Conservation (phyloP, 1,140 invertebrate species). For the Stegodyphus dumicola region DNA sequence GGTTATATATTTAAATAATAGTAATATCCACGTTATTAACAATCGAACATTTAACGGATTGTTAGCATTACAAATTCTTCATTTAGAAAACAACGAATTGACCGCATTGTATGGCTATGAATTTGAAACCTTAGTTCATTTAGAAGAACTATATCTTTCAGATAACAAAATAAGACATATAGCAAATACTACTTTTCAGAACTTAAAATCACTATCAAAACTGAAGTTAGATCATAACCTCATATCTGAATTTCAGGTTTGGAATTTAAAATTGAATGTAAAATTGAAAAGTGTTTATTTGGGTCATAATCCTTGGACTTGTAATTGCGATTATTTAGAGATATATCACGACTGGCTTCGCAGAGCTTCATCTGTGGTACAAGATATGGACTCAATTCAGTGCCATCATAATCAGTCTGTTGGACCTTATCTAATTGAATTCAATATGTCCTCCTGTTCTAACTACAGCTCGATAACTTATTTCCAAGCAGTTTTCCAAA, state of each 20-base stretch:
- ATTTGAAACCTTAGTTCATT: constrained; percentile 83
- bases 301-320: constrained; percentile 87
- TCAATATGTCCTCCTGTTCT: constrained; percentile 65
- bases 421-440: constrained; percentile 45
- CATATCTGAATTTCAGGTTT: constrained; percentile 82
- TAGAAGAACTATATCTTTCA: constrained; percentile 87
- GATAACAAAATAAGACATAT: constrained; percentile 85
- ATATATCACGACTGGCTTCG: constrained; percentile 83
- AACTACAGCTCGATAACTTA: constrained; percentile 72
- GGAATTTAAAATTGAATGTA: constrained; percentile 81
- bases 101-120: constrained; percentile 86
- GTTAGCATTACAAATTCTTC: constrained; percentile 81
- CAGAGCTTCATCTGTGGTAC: neutral
- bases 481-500: constrained; percentile 54
- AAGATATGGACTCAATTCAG: constrained; percentile 23
- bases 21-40: constrained; percentile 85
- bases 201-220: constrained; percentile 81
- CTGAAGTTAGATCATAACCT: constrained; percentile 87
- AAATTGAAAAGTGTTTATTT: constrained; percentile 79
- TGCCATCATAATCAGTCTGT: constrained; percentile 76
- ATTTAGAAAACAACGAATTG: constrained; percentile 87
- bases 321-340: constrained; percentile 88
- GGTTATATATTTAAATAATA: constrained; percentile 86
- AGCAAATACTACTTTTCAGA: constrained; percentile 82
- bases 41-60: constrained; percentile 93